A percentile compares a stretch with the other conserved stretches of the same genome.
These are phyloP conservation scores for Corythornis vintsioides DNA, from an alignment of 2,113 vertebrate genomes.

Conservation along the genomic window DNA sequence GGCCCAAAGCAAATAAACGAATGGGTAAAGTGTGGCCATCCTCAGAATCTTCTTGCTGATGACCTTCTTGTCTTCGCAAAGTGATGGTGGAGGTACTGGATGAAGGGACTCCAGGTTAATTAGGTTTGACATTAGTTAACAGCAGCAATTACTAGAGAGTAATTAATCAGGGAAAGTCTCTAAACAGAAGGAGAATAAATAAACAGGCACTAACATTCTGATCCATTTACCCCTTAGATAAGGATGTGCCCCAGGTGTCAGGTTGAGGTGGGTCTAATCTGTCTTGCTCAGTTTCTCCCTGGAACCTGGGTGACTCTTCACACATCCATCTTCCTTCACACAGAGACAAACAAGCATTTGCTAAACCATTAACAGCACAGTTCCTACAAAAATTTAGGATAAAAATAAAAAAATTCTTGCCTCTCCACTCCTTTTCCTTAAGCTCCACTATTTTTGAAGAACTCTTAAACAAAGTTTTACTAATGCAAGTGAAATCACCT, in stretches of 20 bases:
- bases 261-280: constrained; percentile 73
- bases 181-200: constrained; percentile 85
- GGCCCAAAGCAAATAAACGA: constrained; percentile 86
- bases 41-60: constrained; percentile 68
- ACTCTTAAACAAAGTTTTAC: neutral
- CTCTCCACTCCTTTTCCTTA: neutral
- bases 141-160: constrained; percentile 79
- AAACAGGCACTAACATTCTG: constrained; percentile 75
- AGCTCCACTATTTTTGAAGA: neutral
- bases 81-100: constrained; percentile 63
- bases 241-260: constrained; percentile 78
- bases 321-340: constrained; percentile 65
- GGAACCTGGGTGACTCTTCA: constrained; percentile 67
- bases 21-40: constrained; percentile 69
- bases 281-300: constrained; percentile 71
- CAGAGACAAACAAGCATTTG: constrained; percentile 58
- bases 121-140: constrained; percentile 84
- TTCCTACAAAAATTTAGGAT: neutral
- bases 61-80: constrained; percentile 71
- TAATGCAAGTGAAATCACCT: neutral
- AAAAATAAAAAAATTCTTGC: neutral
- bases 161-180: constrained; percentile 89
- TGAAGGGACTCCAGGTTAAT: constrained; percentile 78
- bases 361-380: constrained; percentile 37
- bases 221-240: constrained; percentile 73